A percentile compares a stretch with the other conserved stretches of the same genome.
Evolutionary conservation across 2,113 vertebrate genomes (phyloP).

Genomic region (Uria aalge): DNA sequence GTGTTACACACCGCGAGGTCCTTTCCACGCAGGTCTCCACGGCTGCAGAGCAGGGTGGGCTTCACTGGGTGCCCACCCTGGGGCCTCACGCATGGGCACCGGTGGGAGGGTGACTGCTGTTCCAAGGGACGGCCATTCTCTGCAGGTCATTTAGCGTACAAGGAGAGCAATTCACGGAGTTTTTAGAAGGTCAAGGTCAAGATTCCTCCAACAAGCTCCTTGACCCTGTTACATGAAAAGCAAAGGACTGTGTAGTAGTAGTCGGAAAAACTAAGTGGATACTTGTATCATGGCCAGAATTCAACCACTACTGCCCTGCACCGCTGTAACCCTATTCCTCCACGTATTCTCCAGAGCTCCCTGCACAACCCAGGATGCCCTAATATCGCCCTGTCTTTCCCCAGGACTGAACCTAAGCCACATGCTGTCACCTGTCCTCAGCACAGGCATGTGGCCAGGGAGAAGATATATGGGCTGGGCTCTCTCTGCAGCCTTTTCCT

Average conservation of each 20-base stretch:
- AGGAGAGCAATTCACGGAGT: not conserved
- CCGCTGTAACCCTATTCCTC: not conserved
- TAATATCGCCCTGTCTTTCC: not conserved
- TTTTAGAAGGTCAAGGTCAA: not conserved
- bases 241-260: not conserved
- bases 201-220: not conserved
- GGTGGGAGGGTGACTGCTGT: not conserved
- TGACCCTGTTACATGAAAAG: not conserved
- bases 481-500: not conserved
- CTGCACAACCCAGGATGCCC: not conserved
- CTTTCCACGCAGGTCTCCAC: not conserved
- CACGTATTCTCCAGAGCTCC: not conserved
- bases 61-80: not conserved
- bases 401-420: not conserved
- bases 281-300: not conserved
- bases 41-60: not conserved
- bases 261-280: not conserved
- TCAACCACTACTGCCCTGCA: not conserved
- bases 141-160: not conserved
- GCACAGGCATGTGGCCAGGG: not conserved
- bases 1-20: not conserved
- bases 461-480: not conserved
- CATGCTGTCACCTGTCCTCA: fast-evolving
- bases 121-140: not conserved
- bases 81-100: fast-evolving